Conservation (phyloP, 2,888 invertebrate genomes). For the Morpho helenor region DNA sequence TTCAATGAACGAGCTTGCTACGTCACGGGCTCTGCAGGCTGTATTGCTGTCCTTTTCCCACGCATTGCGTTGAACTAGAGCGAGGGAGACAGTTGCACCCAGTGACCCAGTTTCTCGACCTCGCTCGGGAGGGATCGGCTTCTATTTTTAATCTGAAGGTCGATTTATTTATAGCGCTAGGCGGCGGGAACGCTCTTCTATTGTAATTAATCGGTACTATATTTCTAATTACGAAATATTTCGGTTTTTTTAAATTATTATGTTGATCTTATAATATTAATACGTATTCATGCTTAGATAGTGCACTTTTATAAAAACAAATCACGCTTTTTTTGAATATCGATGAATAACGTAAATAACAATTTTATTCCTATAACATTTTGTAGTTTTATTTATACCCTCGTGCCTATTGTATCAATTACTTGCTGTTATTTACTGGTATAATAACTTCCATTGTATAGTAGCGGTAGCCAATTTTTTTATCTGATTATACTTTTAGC, state of each 20-base stretch:
- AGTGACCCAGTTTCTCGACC: constrained; percentile 75
- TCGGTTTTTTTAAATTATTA: constrained; percentile 1
- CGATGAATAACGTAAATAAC: no score
- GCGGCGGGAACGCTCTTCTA: constrained; percentile 36
- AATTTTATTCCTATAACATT: no score
- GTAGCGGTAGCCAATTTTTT: no score
- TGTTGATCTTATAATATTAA: not conserved
- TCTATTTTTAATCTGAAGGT: constrained; percentile 79
- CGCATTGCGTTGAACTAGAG: constrained; percentile 25
- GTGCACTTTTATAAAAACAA: not conserved
- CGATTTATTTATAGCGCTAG: constrained; percentile 71
- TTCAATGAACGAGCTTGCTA: constrained; percentile 70
- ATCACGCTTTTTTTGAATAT: not conserved
- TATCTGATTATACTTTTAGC: no score
- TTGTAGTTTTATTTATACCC: no score
- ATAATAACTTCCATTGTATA: no score
- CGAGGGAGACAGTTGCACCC: constrained; percentile 45
- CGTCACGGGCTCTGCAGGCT: constrained; percentile 67
- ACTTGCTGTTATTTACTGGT: no score
- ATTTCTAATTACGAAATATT: constrained; percentile 29
- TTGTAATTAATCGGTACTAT: constrained; percentile 36
- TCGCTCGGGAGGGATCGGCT: constrained; percentile 68
- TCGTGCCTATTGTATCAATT: no score
- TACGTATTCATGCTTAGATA: not conserved
- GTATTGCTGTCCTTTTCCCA: constrained; percentile 42